Percentiles rank a stretch among this genome's conserved stretches.
phyloP scores from a whole-genome alignment of 2,888 invertebrate genomes.

The Ecliptopera silaceata region DNA sequence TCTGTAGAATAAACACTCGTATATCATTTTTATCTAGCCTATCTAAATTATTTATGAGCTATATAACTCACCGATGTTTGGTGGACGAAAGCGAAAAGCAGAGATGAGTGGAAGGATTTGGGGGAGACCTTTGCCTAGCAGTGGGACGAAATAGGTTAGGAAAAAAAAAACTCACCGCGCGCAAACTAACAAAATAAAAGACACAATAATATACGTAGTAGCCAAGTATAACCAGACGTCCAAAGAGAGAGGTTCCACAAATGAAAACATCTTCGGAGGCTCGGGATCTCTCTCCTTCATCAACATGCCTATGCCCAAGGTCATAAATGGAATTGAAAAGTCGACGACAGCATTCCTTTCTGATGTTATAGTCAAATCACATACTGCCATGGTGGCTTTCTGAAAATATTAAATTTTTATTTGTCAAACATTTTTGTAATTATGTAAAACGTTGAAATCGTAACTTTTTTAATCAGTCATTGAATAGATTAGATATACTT shows the following conservation, averaged over 20 bases:
- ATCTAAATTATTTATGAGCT: no score
- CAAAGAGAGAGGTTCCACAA: conserved; percentile 91
- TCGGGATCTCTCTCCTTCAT: conserved; percentile 89
- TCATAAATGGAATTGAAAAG: conserved; percentile 98
- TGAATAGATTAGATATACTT: no score
- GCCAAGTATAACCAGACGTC: conserved; percentile 95
- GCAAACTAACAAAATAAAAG: conserved; percentile 90
- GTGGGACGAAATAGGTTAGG: no score
- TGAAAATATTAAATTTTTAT: conserved; percentile 68
- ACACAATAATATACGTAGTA: conserved; percentile 91
- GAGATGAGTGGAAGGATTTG: no score
- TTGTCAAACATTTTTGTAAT: no score
- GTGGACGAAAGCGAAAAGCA: no score
- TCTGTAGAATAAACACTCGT: conserved; percentile 62
- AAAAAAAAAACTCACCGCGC: conserved; percentile 88
- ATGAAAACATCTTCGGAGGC: conserved; percentile 93
- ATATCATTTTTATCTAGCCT: no score
- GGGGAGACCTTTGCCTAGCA: no score
- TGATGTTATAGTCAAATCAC: conserved; percentile 97
- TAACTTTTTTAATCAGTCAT: no score
- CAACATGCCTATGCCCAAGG: conserved; percentile 94
- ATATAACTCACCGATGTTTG: no score
- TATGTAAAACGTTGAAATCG: no score
- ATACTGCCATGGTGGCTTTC: conserved; percentile 96
- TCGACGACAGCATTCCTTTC: conserved; percentile 93